Conservation (phyloP, 2,888 invertebrate species). For the Tyria jacobaeae region DNA sequence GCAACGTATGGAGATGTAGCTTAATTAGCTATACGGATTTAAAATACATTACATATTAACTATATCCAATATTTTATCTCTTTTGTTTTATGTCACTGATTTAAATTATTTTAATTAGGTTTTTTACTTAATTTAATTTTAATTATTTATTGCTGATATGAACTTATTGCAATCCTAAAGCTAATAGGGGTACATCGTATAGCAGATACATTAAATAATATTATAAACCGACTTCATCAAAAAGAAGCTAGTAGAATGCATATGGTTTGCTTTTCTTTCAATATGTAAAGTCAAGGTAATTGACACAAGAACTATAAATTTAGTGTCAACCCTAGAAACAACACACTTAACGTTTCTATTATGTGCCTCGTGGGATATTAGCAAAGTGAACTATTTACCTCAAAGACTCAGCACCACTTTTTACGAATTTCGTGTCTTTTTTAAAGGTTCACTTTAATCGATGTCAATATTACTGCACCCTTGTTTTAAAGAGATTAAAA, state of each 20-base stretch:
- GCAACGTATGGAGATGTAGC: not conserved
- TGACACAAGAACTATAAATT: too few relatives aligned
- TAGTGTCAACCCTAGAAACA: conserved; percentile 14
- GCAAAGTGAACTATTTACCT: conserved; percentile 19
- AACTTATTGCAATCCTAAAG: too few relatives aligned
- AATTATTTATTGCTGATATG: too few relatives aligned
- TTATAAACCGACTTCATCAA: too few relatives aligned
- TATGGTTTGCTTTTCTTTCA: too few relatives aligned
- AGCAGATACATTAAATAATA: too few relatives aligned
- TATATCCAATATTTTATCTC: not conserved
- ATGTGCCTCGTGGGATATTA: conserved; percentile 22
- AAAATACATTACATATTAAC: not conserved
- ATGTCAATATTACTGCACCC: not conserved
- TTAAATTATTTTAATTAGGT: too few relatives aligned
- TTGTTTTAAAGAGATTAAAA: not conserved
- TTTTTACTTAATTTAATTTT: too few relatives aligned
- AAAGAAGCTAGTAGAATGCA: too few relatives aligned
- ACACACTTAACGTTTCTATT: conserved; percentile 14
- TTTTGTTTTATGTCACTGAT: not conserved
- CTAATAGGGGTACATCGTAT: too few relatives aligned
- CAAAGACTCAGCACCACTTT: conserved; percentile 11
- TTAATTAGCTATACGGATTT: not conserved
- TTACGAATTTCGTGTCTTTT: not conserved
- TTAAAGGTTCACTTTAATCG: not conserved
- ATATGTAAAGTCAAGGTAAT: too few relatives aligned